These are phyloP conservation scores for Mugil cephalus DNA, from an alignment of 2,113 vertebrate genomes.

Conservation along the genomic window DNA sequence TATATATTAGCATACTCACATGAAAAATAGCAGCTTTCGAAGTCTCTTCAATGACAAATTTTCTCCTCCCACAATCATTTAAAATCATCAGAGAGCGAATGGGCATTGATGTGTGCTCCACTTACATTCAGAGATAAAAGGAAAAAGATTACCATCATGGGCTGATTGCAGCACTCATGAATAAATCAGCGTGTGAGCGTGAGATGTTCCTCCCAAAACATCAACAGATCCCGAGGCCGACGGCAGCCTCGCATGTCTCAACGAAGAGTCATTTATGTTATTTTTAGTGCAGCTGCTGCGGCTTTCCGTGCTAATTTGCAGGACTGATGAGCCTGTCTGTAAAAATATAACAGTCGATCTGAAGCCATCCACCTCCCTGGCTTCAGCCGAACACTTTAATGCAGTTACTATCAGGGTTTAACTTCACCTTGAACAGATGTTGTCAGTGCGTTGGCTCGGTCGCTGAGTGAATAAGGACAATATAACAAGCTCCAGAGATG, in stretches of 20 bases:
- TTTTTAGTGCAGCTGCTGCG: constrained; percentile 12
- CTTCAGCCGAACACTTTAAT: background rate
- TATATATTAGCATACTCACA: too few relatives aligned
- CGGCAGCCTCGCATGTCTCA: background rate
- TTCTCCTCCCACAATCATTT: too few relatives aligned
- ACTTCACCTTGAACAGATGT: accelerated
- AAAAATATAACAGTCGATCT: background rate
- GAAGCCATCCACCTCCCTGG: background rate
- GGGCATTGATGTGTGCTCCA: constrained; percentile 15
- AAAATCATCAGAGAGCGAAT: too few relatives aligned
- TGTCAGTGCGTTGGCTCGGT: too few relatives aligned
- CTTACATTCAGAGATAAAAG: constrained; percentile 21
- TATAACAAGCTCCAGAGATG: background rate
- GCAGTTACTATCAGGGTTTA: background rate
- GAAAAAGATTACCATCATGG: background rate
- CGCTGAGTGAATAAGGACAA: background rate
- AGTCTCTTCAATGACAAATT: too few relatives aligned
- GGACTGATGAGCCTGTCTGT: constrained; percentile 11
- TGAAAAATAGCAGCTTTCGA: too few relatives aligned
- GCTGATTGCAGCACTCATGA: constrained; percentile 28
- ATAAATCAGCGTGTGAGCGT: constrained; percentile 27
- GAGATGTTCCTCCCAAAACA: constrained; percentile 16
- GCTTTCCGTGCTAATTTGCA: constrained; percentile 16
- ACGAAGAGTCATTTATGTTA: constrained; percentile 15
- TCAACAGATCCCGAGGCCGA: background rate